Evolutionary conservation across 2,888 invertebrate genomes (phyloP), one percentile per base, ranked within the genome.

Genomic region (Folsomia candida): DNA sequence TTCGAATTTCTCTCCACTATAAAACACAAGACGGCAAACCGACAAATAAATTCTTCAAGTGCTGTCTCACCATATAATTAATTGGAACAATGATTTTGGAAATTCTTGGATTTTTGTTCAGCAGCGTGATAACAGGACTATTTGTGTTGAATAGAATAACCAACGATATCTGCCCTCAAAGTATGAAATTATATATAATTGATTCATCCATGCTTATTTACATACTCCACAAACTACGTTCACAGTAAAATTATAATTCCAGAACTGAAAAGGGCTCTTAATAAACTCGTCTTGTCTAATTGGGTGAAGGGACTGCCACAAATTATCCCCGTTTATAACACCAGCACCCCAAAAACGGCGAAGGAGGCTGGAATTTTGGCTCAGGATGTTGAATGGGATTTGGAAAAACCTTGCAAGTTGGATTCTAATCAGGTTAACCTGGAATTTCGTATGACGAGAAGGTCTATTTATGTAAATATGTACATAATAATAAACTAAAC

Each of bases 121-220:
- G 20, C 4, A 4, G 51, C 2, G 11, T 64, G 3, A 2, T 37
- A 25, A 51, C 64, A 3, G 47, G 51, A 14, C 24, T 64, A 1
- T 51, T 64, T 24, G 2, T 64, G 6, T 11, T 64, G 11, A 24
- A 11, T 14, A 76, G 70, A 65, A 54, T 74, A 20, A 76, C 77
- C 27, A 68, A 69, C 9, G 79, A 79, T 67, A 67, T 78, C 59
- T 75, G 73, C 64, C 78, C 77, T 25, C 66, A 37, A 51, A 63
- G 79, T 79, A 74, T 78, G 77, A 27, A n/a, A 27, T 59, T 22
- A 27, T 18, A 20, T 28, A 25, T 14, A 11, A 28, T 51, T 11
- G 6, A 25, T 54, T 18, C 47, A 24, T 26, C 9, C 14, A 58
- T 14, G 14, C 20, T 6, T 58, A 51, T 18, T 29, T 18, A 51